Base-by-base conservation (phyloP, 2,113 vertebrate genomes). In the Nothocercus julius region DNA sequence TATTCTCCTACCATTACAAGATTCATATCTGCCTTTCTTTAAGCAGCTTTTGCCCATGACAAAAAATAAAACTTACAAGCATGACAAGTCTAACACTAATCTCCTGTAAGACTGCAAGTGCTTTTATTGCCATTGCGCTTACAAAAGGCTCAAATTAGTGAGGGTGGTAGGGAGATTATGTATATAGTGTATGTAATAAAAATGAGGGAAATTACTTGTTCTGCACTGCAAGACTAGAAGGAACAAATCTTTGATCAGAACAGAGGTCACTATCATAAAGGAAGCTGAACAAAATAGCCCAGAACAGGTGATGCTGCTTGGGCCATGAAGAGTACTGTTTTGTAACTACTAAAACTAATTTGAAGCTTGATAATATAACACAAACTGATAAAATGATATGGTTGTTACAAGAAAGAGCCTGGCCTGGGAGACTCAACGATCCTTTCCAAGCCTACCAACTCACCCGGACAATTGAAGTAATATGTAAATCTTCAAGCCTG, bases 261-360 rank as follows among this genome's bases (percentile, higher is more conserved):
- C 87, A 87, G 92, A 91, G 79, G 70, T 91, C 87, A 22, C 8
- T n/a, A 7, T 27, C 54, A 25, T 66, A 95, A 95, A 92, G 85
- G 63, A 69, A 91, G 76, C 59, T 4, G 92, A 83, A 81, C 66
- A 75, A 75, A 94, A 81, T 24, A 68, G 53, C 2, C 61, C 45
- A 47, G 1, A 13, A 22, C 28, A 42, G 80, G 76, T 54, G 9
- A 0, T 1, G 7, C 54, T 12, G 66, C 56, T 74, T 4, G 38
- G 75, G 77, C 83, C 80, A 70, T 4, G 66, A 62, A 4, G 4
- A 30, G 30, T 0, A 7, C 25, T 3, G 47, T 42, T 67, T 66
- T 77, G 4, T 18, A 17, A 24, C 66, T 17, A 7, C 77, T 22
- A 73, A n/a, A 1, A 5, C 69, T 24, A 32, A 61, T 19, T 47